These are phyloP conservation scores for Babylonia areolata DNA, from an alignment of 1,140 invertebrate genomes.

Conservation along the genomic window DNA sequence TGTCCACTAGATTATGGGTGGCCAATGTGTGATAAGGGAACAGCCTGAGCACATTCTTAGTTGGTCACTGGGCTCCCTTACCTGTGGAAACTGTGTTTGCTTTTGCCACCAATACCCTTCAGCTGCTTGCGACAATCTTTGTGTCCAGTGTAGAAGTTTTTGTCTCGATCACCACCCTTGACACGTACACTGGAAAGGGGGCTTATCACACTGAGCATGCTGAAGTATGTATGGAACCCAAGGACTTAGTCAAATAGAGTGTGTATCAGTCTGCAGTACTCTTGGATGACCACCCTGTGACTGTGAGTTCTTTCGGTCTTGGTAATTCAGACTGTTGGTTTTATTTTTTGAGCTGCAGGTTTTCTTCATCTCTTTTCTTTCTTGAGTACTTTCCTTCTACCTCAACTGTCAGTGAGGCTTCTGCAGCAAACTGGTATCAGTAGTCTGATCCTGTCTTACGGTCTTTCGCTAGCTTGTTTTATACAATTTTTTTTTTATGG, in stretches of 20 bases:
- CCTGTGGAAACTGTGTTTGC: neutral
- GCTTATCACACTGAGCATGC: neutral
- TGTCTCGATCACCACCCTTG: constrained; percentile 5
- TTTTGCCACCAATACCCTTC: neutral
- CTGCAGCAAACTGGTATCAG: too few relatives aligned
- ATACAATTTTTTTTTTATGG: neutral
- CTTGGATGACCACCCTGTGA: neutral
- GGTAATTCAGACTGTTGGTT: too few relatives aligned
- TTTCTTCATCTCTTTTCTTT: neutral
- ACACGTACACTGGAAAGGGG: neutral
- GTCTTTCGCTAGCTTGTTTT: neutral
- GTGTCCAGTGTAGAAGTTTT: neutral
- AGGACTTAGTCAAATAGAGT: neutral
- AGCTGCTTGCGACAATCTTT: neutral
- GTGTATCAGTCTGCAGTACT: neutral
- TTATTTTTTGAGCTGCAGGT: too few relatives aligned
- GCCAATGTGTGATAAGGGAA: constrained; percentile 3
- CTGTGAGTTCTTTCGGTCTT: too few relatives aligned
- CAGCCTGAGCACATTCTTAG: neutral
- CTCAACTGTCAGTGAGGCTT: too few relatives aligned
- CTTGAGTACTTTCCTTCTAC: neutral
- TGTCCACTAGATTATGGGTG: neutral
- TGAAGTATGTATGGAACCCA: neutral
- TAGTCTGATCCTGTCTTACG: neutral
- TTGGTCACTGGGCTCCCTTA: neutral